phyloP scores from a whole-genome alignment of 2,888 invertebrate genomes.

The Fragum sueziense region DNA sequence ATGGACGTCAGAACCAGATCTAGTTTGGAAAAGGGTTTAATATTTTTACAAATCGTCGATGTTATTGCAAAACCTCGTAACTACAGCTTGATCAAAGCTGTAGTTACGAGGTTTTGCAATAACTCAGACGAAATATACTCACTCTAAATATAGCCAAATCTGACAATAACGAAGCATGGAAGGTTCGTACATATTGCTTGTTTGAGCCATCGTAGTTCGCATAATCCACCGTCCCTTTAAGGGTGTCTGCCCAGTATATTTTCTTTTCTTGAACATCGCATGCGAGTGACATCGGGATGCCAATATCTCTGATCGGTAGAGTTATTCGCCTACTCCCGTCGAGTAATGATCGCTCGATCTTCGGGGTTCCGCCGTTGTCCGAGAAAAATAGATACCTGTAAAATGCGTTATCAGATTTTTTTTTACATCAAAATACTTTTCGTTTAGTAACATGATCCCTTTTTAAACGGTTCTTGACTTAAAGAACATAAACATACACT shows the following conservation, averaged over 20 bases:
- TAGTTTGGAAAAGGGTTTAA: too few species aligned
- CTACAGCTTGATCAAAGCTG: too few species aligned
- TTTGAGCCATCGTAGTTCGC: constrained; percentile 27
- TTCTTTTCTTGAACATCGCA: constrained; percentile 97
- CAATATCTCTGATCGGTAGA: constrained; percentile 94
- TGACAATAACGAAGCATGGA: background rate
- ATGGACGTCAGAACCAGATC: too few species aligned
- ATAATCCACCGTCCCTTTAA: background rate
- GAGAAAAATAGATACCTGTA: constrained; percentile 95
- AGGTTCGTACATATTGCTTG: background rate
- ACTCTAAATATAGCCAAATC: constrained; percentile 33
- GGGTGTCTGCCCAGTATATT: constrained; percentile 96
- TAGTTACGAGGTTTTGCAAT: too few species aligned
- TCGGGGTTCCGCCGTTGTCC: constrained; percentile 92
- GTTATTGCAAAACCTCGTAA: too few species aligned
- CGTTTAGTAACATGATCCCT: too few species aligned
- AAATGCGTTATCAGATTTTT: too few species aligned
- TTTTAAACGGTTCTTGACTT: too few species aligned
- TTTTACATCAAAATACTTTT: too few species aligned
- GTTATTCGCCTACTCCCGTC: constrained; percentile 89
- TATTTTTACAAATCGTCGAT: too few species aligned
- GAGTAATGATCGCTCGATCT: constrained; percentile 89
- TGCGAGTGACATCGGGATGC: constrained; percentile 86
- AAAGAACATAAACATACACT: too few species aligned
- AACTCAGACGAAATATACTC: background rate